phyloP scores from a whole-genome alignment of 2,113 vertebrate genomes.

The Micromys minutus region DNA sequence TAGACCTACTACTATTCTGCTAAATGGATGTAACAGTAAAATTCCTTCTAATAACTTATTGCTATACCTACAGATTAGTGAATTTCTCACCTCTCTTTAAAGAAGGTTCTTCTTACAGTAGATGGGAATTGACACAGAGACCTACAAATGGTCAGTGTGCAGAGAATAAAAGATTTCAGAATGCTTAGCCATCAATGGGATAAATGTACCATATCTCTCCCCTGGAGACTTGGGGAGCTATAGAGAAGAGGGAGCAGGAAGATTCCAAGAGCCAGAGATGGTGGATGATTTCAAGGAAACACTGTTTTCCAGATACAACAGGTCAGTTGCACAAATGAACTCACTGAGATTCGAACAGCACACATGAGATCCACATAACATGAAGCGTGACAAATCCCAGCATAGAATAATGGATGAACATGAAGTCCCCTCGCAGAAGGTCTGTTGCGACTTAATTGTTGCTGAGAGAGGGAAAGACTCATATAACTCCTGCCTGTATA shows the following conservation, averaged over 20 bases:
- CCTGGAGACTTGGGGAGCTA: not conserved
- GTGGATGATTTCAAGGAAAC: not conserved
- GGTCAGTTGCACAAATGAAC: not conserved
- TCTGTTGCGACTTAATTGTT: not conserved
- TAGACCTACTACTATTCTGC: not conserved
- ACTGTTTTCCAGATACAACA: not conserved
- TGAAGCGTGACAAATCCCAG: not conserved
- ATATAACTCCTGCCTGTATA: not conserved
- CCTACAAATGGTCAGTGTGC: not conserved
- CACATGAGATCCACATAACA: not conserved
- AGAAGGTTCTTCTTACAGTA: not conserved
- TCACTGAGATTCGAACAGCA: not conserved
- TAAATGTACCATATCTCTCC: not conserved
- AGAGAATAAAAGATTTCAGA: not conserved
- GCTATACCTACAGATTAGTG: not conserved
- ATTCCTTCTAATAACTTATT: not conserved
- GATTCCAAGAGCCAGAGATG: not conserved
- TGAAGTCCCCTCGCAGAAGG: not conserved
- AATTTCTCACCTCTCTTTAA: not conserved
- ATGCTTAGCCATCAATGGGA: not conserved
- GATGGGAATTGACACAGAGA: not conserved
- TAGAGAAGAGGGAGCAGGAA: not conserved
- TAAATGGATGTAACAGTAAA: not conserved
- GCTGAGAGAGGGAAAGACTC: not conserved
- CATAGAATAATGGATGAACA: rapidly evolving